A percentile compares a stretch with the other conserved stretches of the same genome.
Conservation (phyloP, 2,113 vertebrate genomes). For the Corynorhinus townsendii region DNA sequence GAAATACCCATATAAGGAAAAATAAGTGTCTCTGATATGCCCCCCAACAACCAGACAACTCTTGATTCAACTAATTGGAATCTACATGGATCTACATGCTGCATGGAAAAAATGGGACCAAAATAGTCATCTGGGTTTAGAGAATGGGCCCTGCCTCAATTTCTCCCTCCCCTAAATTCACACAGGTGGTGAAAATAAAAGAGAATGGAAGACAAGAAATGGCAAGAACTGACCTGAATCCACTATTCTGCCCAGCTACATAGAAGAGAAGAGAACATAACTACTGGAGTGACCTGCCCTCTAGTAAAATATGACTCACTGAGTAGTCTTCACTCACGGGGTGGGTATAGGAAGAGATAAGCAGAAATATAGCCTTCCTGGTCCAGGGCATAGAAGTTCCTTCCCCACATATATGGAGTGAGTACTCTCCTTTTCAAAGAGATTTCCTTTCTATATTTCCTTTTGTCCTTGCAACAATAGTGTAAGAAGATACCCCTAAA, state of each 20-base stretch:
- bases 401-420: neutral
- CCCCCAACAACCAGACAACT: neutral
- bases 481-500: neutral
- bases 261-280: neutral
- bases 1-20: neutral
- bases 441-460: neutral
- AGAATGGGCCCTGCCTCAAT: neutral
- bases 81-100: neutral
- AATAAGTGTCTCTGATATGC: neutral
- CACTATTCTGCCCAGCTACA: neutral
- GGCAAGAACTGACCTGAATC: neutral
- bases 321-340: neutral
- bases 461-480: neutral
- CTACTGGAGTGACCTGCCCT: neutral
- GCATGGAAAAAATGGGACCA: neutral
- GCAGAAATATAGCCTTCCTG: neutral
- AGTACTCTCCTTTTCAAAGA: neutral
- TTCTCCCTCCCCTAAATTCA: neutral
- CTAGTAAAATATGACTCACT: neutral
- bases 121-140: neutral
- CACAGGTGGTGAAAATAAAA: neutral
- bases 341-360: neutral
- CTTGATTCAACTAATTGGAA: neutral
- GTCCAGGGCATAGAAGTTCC: neutral
- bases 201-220: constrained; percentile 2